Base-by-base conservation (phyloP, 2,888 invertebrate genomes). In the Xanthia togata region DNA sequence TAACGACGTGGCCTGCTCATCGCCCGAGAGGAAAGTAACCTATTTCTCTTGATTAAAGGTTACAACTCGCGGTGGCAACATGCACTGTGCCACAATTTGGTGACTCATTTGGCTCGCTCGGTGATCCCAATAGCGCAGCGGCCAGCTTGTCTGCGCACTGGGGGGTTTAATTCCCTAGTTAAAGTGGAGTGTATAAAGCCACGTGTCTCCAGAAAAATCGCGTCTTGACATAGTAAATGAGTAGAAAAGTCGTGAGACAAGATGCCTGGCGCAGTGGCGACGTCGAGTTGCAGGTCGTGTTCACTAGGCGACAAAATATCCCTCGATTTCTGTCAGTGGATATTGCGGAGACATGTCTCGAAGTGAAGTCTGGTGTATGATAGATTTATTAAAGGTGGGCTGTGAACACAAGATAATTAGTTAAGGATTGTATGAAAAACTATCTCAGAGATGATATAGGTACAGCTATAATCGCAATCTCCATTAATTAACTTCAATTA, bases 11-110 rank as follows among this genome's bases (percentile, higher is more conserved):
- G 47, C 9, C 26, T 26, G 38, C 23, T 60, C 38, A 67, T 41
- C 35, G 20, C 26, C 9, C 11, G 23, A 68, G 55, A 38, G 55
- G 41, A 78, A 62, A 80, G 35, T 62, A 63, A 73, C 57, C 60
- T 84, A 83, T 71, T 69, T 70, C 50, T 55, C 23, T 80, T 72
- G 59, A 81, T 81, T 57, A 60, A 76, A 76, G 67, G 44, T 75
- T 50, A 63, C 26, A 31, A 41, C 59, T 50, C n/a, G 59, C 53
- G 31, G 67, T 68, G 62, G 50, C 70, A 73, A 71, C 69, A 60
- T 55, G 63, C 70, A 31, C 31, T 53, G 74, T 55, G 20, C 41
- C 67, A 68, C 55, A 76, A 53, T 70, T 50, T 60, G 64, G n/a
- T 84, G 53, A 72, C 20, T 67, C 65, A 75, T 80, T 83, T 81